Base-by-base conservation (phyloP, 2,888 invertebrate genomes). In the Rhodophaea formosa region DNA sequence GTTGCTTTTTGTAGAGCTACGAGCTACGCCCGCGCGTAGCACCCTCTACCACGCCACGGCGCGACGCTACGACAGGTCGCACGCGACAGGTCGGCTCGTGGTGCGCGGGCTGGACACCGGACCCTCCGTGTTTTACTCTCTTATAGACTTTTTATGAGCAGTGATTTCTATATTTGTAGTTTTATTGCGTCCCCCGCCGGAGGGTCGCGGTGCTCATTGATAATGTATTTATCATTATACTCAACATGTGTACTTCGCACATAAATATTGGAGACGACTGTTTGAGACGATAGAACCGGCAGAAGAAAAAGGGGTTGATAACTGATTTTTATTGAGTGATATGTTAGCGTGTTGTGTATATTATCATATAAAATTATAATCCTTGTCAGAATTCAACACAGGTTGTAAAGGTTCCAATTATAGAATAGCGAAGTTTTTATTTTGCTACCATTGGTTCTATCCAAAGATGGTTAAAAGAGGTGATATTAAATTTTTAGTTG, bases 111-210 rank as follows among this genome's bases (percentile, higher is more conserved):
- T 17, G 56, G 17, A 35, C 46, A 29, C 30, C 15, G 30, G 56
- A 43, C 56, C 66, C 69, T 68, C 67, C 62, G 55, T 66, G 69
- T 66, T 71, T 69, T 70, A 57, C 59, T 57, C 62, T 62, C 58
- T 70, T 71, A 74, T 71, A 66, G 66, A 65, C 53, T 71, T 74
- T 75, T 74, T 74, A 79, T 74, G 74, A 78, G 64, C 80, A 69
- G 68, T 74, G 82, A 80, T 79, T 80, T 74, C 72, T 74, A 71
- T 75, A 79, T 78, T 77, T 72, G 74, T 72, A 67, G 65, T 74
- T 72, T 71, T 70, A 69, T 66, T 67, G 64, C 56, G 63, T 65
- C 42, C 39, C 44, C 45, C 46, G 29, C 53, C 75, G 74, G 73
- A 72, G 43, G 52, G n/a, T 51, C 47, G 45, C 47, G 54, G 56